These are phyloP conservation scores for Oxygymnocypris stewartii DNA, from an alignment of 2,113 vertebrate species.

Conservation along the genomic window DNA sequence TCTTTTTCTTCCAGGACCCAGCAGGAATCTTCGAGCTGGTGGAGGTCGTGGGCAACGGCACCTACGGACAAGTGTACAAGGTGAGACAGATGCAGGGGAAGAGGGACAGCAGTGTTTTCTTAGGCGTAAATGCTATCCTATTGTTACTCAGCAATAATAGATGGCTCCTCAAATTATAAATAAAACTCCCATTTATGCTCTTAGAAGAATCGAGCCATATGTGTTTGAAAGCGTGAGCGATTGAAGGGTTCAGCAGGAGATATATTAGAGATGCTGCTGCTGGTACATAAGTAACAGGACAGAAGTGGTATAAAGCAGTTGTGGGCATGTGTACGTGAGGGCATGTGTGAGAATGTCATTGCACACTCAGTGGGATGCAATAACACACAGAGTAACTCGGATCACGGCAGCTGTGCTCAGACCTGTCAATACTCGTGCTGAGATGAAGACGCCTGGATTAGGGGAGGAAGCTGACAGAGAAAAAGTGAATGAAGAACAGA, in stretches of 20 bases:
- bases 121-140: background rate
- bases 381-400: background rate
- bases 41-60: slow-evolving; percentile 83
- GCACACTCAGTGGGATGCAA: slow-evolving; percentile 1
- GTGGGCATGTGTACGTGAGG: background rate
- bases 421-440: slow-evolving; percentile 7
- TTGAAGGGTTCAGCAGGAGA: background rate
- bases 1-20: slow-evolving; percentile 77
- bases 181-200: background rate
- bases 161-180: background rate
- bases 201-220: background rate
- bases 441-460: background rate
- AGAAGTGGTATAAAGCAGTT: slow-evolving; percentile 7
- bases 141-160: background rate
- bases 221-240: background rate
- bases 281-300: background rate
- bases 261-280: background rate
- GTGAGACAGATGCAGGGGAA: slow-evolving; percentile 65
- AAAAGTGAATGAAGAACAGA: background rate
- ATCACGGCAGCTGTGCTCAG: slow-evolving; percentile 20
- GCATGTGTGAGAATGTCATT: slow-evolving; percentile 18
- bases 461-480: background rate
- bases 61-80: slow-evolving; percentile 86
- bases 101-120: background rate
- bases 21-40: slow-evolving; percentile 92